Conservation (phyloP, 2,797 vertebrate species). For the Denticeps clupeoides region DNA sequence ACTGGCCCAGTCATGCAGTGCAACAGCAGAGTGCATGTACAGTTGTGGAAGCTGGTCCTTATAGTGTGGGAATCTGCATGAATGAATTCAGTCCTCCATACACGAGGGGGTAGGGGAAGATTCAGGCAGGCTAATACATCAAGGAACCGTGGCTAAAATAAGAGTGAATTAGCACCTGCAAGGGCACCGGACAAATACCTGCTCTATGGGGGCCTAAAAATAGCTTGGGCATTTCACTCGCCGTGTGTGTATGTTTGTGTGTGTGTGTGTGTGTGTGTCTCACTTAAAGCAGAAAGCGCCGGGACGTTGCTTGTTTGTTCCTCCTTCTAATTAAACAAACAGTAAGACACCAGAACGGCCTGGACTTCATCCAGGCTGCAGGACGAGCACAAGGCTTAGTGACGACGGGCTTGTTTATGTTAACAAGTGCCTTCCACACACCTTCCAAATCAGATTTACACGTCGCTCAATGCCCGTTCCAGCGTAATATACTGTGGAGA, state of each 20-base stretch:
- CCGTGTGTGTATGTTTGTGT: conserved; percentile 27
- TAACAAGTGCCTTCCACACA: too few species aligned
- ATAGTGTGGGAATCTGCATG: background rate
- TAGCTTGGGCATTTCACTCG: conserved; percentile 34
- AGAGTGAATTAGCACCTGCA: conserved; percentile 46
- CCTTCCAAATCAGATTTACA: too few species aligned
- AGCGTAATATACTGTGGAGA: too few species aligned
- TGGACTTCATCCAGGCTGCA: background rate
- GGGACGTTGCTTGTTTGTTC: conserved; percentile 9
- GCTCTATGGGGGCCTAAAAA: conserved; percentile 43
- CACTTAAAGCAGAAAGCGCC: conserved; percentile 27
- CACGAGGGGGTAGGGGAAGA: conserved; percentile 36
- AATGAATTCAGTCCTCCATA: background rate
- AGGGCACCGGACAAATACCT: conserved; percentile 45
- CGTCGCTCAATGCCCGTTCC: too few species aligned
- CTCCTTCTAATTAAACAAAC: conserved; percentile 13
- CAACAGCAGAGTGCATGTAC: background rate
- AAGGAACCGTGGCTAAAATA: conserved; percentile 56
- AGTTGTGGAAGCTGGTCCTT: background rate
- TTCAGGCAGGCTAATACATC: conserved; percentile 41
- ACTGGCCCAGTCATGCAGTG: background rate
- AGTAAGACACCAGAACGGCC: conserved; percentile 6
- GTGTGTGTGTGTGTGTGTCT: conserved; percentile 39
- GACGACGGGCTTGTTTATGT: background rate
- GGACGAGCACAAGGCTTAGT: conserved; percentile 11